Evolutionary conservation across 2,113 vertebrate species (phyloP).

Genomic region (Mormyrus lacerda): DNA sequence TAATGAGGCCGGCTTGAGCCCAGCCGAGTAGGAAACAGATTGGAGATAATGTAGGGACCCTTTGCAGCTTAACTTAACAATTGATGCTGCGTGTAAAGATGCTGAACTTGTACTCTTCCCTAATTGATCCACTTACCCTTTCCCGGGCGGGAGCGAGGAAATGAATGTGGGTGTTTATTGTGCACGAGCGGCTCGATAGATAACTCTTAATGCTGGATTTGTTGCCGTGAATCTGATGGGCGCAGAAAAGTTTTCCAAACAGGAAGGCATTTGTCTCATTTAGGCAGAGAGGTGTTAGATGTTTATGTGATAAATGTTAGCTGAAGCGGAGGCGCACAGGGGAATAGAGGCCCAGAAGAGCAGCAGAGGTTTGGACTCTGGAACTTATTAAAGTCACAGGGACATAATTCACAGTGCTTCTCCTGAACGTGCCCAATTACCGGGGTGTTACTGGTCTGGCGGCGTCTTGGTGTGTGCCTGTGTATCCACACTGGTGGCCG

Average conservation of each 20-base stretch:
- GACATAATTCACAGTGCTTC: slow-evolving; percentile 59
- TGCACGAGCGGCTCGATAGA: slow-evolving; percentile 74
- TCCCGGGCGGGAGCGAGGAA: slow-evolving; percentile 72
- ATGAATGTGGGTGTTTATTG: slow-evolving; percentile 83
- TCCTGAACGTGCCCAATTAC: slow-evolving; percentile 64
- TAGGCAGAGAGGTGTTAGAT: slow-evolving; percentile 64
- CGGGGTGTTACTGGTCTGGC: slow-evolving; percentile 45
- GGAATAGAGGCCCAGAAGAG: slow-evolving; percentile 50
- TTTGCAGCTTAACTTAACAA: slow-evolving; percentile 75
- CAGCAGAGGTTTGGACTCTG: slow-evolving; percentile 51
- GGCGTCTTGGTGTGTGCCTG: slow-evolving; percentile 37
- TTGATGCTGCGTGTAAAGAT: slow-evolving; percentile 86
- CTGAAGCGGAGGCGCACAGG: slow-evolving; percentile 62
- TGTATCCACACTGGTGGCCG: neutral
- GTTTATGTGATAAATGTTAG: slow-evolving; percentile 72
- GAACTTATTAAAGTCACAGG: slow-evolving; percentile 68
- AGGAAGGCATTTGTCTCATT: slow-evolving; percentile 76
- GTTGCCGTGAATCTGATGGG: slow-evolving; percentile 66
- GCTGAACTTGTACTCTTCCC: slow-evolving; percentile 91
- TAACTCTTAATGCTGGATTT: slow-evolving; percentile 81
- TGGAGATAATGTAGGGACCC: slow-evolving; percentile 79
- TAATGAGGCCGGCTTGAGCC: slow-evolving; percentile 78
- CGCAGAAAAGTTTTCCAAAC: slow-evolving; percentile 54
- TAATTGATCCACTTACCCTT: slow-evolving; percentile 93
- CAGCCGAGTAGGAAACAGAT: slow-evolving; percentile 67